Conservation (phyloP, 2,113 vertebrate genomes). For the Mola mola region DNA sequence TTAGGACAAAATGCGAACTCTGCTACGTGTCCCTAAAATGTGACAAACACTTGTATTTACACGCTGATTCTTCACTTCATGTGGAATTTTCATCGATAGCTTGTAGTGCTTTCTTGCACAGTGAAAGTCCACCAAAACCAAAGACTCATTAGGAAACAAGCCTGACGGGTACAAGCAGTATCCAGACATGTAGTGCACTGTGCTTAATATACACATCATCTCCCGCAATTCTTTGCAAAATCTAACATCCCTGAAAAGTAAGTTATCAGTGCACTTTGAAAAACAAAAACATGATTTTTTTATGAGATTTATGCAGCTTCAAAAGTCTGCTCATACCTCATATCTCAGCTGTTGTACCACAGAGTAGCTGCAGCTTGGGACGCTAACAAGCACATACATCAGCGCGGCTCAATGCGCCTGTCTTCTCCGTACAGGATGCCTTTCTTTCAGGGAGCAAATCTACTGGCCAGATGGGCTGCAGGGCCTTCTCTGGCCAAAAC, state of each 20-base stretch:
- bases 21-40: not conserved
- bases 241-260: conserved; percentile 33
- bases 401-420: conserved; percentile 62
- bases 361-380: conserved; percentile 40
- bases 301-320: conserved; percentile 6
- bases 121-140: conserved; percentile 20
- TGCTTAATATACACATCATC: conserved; percentile 18
- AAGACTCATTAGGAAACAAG: conserved; percentile 7
- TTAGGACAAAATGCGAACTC: not conserved
- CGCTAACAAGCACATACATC: conserved; percentile 45
- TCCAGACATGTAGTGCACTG: conserved; percentile 22
- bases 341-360: conserved; percentile 33
- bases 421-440: conserved; percentile 69
- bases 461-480: conserved; percentile 70
- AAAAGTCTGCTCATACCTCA: conserved; percentile 23
- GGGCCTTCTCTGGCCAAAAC: conserved; percentile 59
- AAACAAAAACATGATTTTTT: not conserved
- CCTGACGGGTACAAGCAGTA: conserved; percentile 6
- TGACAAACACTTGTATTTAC: not conserved
- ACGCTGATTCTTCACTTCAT: conserved; percentile 36
- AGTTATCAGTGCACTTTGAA: not conserved
- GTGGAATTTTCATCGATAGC: conserved; percentile 24
- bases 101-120: conserved; percentile 30
- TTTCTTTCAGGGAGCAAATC: conserved; percentile 57
- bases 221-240: conserved; percentile 5